Evolutionary conservation across 1,140 invertebrate species (phyloP), one percentile per base, ranked within the genome.

Genomic region (Proales similis): DNA sequence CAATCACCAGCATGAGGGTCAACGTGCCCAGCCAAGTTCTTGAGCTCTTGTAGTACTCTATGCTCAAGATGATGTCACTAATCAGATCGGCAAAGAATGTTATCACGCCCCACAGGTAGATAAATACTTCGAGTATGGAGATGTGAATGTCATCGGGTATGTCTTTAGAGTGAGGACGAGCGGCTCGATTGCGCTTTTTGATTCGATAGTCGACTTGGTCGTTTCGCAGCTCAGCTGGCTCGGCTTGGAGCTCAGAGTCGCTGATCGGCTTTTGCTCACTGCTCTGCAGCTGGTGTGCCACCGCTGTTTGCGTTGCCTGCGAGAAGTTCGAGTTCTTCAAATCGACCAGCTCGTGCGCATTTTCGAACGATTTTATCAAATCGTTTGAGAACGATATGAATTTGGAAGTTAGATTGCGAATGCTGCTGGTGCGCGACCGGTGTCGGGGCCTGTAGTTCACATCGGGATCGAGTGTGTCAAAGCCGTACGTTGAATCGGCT

Each of bases 21-120:
- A 61, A 38, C 17, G 27, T 46, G 14, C 29, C 39, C 1, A 61
- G 26, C 57, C 57, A 61, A 46, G 24, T 17, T 22, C 39, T 45
- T 1, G 39, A 45, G 24, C 39, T 45, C 5, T 32, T 14, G 27
- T 30, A 61, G 38, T 61, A 61, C 24, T 45, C 57, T 12, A 45
- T 19, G 26, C 39, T 29, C 14, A 61, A 33, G 22, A 61, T 45
- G 11, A 61, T 11, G 38, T 61, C 57, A 32, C 39, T 61, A 20
- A 61, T 32, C 17, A 46, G 36, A 30, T 61, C 57, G 19, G 39
- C 39, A 61, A 61, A 61, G 27, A 61, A 61, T 24, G 57, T 27
- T 24, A 61, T 45, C 11, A 61, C 57, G 36, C 57, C 57, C 57
- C 57, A 61, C 17, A 45, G n/a, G 17, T 61, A 61, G 20, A 61